Conservation (phyloP, 2,113 vertebrate genomes). For the Myotis davidii region DNA sequence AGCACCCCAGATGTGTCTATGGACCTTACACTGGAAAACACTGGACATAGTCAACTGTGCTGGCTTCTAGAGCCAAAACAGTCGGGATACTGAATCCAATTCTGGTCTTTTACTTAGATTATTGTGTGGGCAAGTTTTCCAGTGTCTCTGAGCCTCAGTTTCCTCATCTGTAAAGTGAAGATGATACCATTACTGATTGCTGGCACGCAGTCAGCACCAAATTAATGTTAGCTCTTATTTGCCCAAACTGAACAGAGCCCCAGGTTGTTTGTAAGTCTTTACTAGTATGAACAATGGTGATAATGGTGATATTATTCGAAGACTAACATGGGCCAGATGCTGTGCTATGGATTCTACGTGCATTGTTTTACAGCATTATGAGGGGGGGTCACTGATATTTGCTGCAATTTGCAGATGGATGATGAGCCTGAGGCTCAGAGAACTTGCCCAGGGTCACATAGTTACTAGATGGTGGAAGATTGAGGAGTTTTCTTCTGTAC, state of each 20-base stretch:
- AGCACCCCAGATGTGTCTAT: not conserved
- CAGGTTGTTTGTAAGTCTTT: not conserved
- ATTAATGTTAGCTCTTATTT: not conserved
- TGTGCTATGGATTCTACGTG: no score
- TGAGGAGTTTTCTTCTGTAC: not conserved
- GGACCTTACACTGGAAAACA: not conserved
- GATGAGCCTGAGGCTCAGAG: not conserved
- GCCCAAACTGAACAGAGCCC: not conserved
- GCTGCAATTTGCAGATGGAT: not conserved
- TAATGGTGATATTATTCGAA: not conserved
- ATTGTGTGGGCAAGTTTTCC: not conserved
- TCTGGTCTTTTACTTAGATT: no score
- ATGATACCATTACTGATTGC: no score
- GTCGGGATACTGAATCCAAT: not conserved
- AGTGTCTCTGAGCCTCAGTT: not conserved
- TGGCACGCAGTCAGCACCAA: not conserved
- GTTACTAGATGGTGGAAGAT: no score
- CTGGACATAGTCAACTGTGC: not conserved
- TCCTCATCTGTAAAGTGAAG: not conserved
- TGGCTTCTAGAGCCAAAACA: not conserved
- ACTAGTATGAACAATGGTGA: not conserved
- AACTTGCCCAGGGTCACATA: not conserved
- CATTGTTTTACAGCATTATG: not conserved
- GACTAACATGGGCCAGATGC: not conserved
- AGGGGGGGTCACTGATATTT: not conserved